Evolutionary conservation across 92 coral and sea anemone genomes (phyloP), one percentile per base, ranked within the genome.

Genomic region (Micromussa lordhowensis): DNA sequence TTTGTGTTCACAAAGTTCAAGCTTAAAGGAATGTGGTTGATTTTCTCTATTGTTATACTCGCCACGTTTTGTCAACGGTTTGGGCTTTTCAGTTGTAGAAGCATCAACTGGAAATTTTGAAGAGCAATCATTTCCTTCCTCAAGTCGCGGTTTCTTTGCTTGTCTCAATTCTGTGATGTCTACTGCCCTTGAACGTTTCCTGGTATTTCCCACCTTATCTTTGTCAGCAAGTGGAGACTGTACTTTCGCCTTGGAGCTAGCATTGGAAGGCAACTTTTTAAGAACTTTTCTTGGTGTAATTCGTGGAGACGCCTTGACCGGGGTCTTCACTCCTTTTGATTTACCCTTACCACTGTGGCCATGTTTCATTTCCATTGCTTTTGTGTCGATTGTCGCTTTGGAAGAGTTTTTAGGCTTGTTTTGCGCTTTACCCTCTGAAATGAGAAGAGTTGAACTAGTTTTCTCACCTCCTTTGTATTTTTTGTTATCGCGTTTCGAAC

Each of bases 131-230:
- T 64, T 48, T 78, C 17, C 73, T 49, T 32, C 21, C 29, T 44
- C 66, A 7, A 40, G 59, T 61, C 89, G 76, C 30, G 64, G 13
- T 61, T 49, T 63, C 64, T 86, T 86, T 14, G 24, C 64, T 31
- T 76, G 76, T 35, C 34, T 77, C 40, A 34, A 2, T 30, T 61
- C 83, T 44, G 83, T 77, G 32, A 31, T 30, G 14, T 63, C 83
- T 19, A 30, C 34, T 7, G 83, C 35, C 49, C 89, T 77, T 13
- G 36, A 10, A 18, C 89, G 89, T 55, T 86, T 86, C 34, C 77
- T 86, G 21, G 82, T 75, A 21, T 64, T 40, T 24, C 31, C 77
- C 30, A 30, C 1, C 44, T 48, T 51, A 69, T 26, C 73, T 31
- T 28, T 58, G 16, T 36, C 21, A 35, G 59, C 51, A 16, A 5